Conservation (phyloP, 2,113 vertebrate genomes). For the Hippopotamus amphibius region DNA sequence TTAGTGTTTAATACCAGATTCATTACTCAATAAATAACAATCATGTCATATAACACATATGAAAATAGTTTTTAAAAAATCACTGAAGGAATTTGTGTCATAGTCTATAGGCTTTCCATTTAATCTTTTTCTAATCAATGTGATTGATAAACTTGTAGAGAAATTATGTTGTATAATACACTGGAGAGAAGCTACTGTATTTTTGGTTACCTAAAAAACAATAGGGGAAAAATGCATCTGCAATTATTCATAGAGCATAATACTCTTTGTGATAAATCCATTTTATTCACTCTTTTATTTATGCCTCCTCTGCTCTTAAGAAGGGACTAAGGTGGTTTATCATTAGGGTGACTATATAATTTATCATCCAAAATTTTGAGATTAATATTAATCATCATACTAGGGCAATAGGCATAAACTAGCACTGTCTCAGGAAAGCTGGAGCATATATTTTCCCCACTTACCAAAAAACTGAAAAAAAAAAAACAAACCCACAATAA, state of each 20-base stretch:
- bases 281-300: conserved; percentile 12
- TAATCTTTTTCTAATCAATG: conserved; percentile 36
- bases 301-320: background rate
- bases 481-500: background rate
- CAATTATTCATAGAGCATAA: background rate
- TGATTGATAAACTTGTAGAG: conserved; percentile 1
- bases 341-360: background rate
- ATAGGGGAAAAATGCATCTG: background rate
- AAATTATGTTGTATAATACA: background rate
- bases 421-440: background rate
- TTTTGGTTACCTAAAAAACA: conserved; percentile 26
- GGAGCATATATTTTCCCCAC: background rate
- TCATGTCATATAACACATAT: background rate
- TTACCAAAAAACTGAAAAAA: conserved; percentile 19
- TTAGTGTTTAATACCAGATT: conserved; percentile 32
- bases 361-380: conserved; percentile 36
- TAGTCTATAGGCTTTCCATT: background rate
- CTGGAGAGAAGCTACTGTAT: background rate
- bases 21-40: conserved; percentile 9
- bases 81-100: conserved; percentile 32
- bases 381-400: background rate
- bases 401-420: background rate
- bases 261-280: background rate
- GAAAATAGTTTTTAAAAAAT: conserved; percentile 47
- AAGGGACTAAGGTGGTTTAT: background rate